Percentiles rank a stretch among this genome's conserved stretches.
These are phyloP conservation scores for Leucoma salicis DNA, from an alignment of 2,888 invertebrate genomes.

Conservation along the genomic window DNA sequence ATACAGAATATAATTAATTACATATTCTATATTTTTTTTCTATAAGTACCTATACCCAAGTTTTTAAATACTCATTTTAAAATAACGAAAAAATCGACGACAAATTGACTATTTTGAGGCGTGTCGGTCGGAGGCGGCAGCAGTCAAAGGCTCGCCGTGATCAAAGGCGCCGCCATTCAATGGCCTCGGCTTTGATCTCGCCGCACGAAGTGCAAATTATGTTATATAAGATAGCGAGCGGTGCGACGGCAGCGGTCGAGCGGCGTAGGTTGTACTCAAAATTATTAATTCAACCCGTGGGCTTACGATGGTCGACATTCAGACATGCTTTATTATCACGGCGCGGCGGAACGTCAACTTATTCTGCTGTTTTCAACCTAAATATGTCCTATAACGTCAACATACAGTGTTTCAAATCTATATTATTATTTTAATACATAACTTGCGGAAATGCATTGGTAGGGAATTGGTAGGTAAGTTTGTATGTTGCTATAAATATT, in stretches of 20 bases:
- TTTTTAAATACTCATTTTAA: no score
- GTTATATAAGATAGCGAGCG: constrained; percentile 81
- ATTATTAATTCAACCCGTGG: constrained; percentile 46
- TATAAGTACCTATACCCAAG: no score
- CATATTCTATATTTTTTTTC: no score
- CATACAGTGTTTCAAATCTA: no score
- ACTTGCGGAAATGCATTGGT: no score
- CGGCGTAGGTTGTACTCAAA: constrained; percentile 42
- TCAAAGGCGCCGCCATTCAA: constrained; percentile 79
- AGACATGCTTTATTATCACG: constrained; percentile 25
- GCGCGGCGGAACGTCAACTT: no score
- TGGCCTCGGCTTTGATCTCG: constrained; percentile 76
- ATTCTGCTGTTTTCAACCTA: no score
- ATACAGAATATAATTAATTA: no score
- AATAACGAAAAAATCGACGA: constrained; percentile 67
- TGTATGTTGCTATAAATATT: no score
- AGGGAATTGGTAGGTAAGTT: no score
- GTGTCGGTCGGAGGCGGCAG: constrained; percentile 73
- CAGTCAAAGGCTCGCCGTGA: constrained; percentile 75
- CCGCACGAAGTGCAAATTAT: constrained; percentile 83
- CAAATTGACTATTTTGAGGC: constrained; percentile 79
- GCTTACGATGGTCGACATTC: constrained; percentile 33
- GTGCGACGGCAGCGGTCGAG: constrained; percentile 62
- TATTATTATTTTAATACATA: no score
- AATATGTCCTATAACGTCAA: no score